Conservation (phyloP, 2,797 vertebrate genomes). For the Parauchenoglanis punctatus region DNA sequence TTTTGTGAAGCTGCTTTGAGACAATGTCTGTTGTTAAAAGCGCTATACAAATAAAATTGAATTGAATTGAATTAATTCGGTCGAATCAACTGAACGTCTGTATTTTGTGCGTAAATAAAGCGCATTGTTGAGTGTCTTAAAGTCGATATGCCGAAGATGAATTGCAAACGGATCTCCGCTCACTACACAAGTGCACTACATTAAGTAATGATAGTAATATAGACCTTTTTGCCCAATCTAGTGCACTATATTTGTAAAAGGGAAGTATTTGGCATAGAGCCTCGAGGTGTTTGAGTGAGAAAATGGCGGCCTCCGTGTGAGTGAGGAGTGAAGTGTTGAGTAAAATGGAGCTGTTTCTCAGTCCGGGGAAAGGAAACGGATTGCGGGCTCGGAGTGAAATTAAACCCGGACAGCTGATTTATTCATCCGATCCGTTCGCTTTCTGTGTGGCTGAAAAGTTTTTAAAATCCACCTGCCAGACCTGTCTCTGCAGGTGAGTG, state of each 20-base stretch:
- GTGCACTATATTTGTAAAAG: not conserved
- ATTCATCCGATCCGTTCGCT: conserved; percentile 76
- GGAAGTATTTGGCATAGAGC: not conserved
- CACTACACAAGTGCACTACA: not conserved
- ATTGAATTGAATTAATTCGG: not conserved
- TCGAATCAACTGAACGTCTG: not conserved
- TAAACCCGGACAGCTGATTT: conserved; percentile 77
- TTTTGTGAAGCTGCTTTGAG: too few species aligned
- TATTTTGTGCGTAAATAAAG: not conserved
- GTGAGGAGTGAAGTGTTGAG: conserved; percentile 58
- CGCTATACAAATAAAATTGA: not conserved
- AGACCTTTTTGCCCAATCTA: not conserved
- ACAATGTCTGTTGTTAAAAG: too few species aligned
- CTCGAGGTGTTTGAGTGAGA: not conserved
- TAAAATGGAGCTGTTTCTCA: conserved; percentile 78
- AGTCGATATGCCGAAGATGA: not conserved
- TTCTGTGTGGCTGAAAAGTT: conserved; percentile 75
- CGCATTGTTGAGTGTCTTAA: not conserved
- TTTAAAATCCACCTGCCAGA: conserved; percentile 77
- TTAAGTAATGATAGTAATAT: too few species aligned
- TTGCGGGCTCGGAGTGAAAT: conserved; percentile 70
- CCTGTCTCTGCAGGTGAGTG: conserved; percentile 84
- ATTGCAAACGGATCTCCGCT: not conserved
- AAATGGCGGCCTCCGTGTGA: not conserved
- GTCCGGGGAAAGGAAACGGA: conserved; percentile 81